These are phyloP conservation scores for Lophotis ruficrista DNA, from an alignment of 2,113 vertebrate genomes.

Conservation along the genomic window DNA sequence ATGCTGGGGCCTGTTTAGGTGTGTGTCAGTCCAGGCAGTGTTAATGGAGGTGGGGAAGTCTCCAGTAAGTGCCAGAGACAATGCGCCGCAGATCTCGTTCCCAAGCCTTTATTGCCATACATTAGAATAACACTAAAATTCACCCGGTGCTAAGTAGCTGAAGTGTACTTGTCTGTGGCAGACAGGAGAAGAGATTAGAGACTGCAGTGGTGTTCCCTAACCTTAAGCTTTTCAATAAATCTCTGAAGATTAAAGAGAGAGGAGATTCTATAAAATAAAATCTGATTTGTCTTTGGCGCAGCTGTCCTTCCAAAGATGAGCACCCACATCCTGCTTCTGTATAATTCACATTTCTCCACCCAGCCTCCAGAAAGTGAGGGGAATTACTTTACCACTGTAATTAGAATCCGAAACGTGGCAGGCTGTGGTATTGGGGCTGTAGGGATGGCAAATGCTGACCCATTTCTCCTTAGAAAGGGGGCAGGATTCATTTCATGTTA, in stretches of 20 bases:
- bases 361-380: neutral
- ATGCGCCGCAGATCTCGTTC: accelerated
- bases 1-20: neutral
- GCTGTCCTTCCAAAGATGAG: neutral
- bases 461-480: neutral
- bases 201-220: neutral
- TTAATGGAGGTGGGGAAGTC: neutral
- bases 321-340: neutral
- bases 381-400: neutral
- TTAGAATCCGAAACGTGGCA: neutral
- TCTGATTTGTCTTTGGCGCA: slow-evolving; percentile 2
- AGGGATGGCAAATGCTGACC: neutral
- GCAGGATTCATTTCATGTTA: neutral
- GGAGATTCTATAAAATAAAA: neutral
- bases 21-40: neutral
- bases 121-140: neutral
- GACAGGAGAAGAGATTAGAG: slow-evolving; percentile 5
- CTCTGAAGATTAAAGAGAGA: slow-evolving; percentile 37
- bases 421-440: neutral
- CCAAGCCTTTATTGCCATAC: neutral
- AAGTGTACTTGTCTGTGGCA: neutral
- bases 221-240: slow-evolving; percentile 13
- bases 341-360: neutral
- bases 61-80: neutral
- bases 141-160: neutral